Evolutionary conservation across 2,113 vertebrate species (phyloP).

Genomic region (Anseranas semipalmata): DNA sequence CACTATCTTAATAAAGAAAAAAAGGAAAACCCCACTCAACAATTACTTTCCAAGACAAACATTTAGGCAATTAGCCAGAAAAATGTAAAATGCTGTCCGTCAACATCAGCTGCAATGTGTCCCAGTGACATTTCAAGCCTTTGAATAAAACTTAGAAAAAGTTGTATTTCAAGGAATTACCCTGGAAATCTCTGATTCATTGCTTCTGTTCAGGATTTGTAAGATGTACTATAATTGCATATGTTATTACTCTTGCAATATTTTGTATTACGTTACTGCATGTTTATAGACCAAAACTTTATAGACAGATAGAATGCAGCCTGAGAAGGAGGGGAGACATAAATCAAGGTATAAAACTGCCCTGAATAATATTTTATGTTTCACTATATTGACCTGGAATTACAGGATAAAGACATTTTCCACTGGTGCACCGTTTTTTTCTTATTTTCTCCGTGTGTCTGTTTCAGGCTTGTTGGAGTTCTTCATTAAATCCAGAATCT

Average conservation of each 20-base stretch:
- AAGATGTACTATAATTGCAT: conserved; percentile 48
- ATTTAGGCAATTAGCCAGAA: conserved; percentile 47
- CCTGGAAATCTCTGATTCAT: conserved; percentile 56
- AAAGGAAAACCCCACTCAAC: conserved; percentile 29
- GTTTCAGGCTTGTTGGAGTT: conserved; percentile 1
- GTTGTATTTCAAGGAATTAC: conserved; percentile 14
- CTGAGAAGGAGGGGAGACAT: conserved; percentile 18
- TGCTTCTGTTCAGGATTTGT: conserved; percentile 40
- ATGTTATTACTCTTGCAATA: conserved; percentile 54
- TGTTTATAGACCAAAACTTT: conserved; percentile 56
- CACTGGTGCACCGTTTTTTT: background rate
- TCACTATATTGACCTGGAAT: conserved; percentile 52
- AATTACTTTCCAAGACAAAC: conserved; percentile 64
- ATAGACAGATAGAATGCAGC: conserved; percentile 60
- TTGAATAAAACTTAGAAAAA: background rate
- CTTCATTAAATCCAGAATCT: conserved; percentile 49
- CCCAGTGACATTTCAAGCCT: background rate
- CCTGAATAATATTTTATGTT: conserved; percentile 51
- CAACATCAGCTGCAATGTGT: background rate
- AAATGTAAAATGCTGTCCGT: background rate
- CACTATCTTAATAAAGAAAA: background rate
- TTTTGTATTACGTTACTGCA: conserved; percentile 52
- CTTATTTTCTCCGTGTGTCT: background rate
- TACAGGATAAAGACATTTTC: conserved; percentile 59
- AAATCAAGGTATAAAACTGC: conserved; percentile 62